Evolutionary conservation across 2,888 invertebrate species (phyloP), one percentile per base, ranked within the genome.

Genomic region (Calameuta pallipes): DNA sequence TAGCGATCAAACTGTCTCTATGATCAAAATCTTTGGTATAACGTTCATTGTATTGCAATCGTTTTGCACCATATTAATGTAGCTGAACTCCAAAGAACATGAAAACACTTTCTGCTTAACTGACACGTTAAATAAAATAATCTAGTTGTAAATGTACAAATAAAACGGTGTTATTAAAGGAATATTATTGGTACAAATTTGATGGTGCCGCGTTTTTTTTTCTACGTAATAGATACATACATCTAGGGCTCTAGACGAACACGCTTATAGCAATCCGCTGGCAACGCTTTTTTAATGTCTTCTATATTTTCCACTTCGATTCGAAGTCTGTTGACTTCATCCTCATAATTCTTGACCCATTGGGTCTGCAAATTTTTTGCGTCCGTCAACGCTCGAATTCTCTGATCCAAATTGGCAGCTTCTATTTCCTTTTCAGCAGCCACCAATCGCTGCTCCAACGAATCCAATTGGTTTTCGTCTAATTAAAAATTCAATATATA

Each of bases 261-360:
- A 84, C 95, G 93, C 89, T 96, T 96, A 92, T 95, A 97, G 91
- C 98, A 98, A 2, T 94, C 94, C 0, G 94, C 93, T 0, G 98
- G 98, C 80, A 98, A 93, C 78, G 97, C 94, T 77, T 95, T 94
- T 1, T 95, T 93, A 85, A 98, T 98, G 76, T 95, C 94, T 86
- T 95, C 95, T 76, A 98, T 95, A 89, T 97, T 98, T 11, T 94
- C 94, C 4, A 98, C 98, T 91, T 98, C 97, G 2, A 92, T 92
- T 82, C 94, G 92, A 15, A 98, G 93, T 79, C 94, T 92, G 73
- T 92, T 93, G 74, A 97, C 94, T 88, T 97, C 96, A 23, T 95
- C 95, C 88, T 96, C 95, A 87, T 97, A 97, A 85, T 95, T 94
- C 80, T 96, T 95, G 85, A 97, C 95, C 93, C 96, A 94, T 84